phyloP scores from a whole-genome alignment of 2,888 invertebrate species.

The Stenoptilia bipunctidactyla region DNA sequence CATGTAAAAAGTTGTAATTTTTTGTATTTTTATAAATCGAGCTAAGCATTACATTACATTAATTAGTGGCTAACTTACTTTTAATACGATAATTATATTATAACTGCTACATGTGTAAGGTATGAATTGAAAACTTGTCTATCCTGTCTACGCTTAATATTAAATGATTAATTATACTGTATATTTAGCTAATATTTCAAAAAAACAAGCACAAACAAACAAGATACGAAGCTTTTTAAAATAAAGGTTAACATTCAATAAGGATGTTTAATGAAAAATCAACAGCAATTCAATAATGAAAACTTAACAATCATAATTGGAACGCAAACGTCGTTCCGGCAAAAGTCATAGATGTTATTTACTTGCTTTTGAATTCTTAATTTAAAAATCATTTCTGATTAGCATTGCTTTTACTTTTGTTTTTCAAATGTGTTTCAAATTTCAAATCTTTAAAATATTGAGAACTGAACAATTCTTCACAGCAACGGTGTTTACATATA shows the following conservation, averaged over 20 bases:
- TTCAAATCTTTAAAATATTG: no score
- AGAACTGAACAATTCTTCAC: no score
- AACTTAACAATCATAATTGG: constrained; percentile 48
- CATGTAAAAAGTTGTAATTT: neutral
- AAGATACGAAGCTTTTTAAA: constrained; percentile 49
- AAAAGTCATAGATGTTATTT: no score
- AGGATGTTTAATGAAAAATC: constrained; percentile 62
- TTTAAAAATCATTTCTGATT: neutral
- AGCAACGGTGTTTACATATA: no score
- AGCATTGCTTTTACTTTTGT: no score
- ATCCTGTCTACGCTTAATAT: constrained; percentile 62
- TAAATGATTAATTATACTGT: constrained; percentile 54
- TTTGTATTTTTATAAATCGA: constrained; percentile 24
- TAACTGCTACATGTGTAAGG: constrained; percentile 41
- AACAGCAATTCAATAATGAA: constrained; percentile 60
- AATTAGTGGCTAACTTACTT: constrained; percentile 54
- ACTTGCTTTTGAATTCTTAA: no score
- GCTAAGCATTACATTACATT: constrained; percentile 60
- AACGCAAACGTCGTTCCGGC: neutral
- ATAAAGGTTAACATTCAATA: constrained; percentile 49
- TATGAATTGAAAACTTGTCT: constrained; percentile 69
- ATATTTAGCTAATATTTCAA: constrained; percentile 59
- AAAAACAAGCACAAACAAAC: constrained; percentile 47
- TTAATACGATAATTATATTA: constrained; percentile 35
- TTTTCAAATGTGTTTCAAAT: no score